Conservation (phyloP, 2,113 vertebrate genomes). For the Callipepla squamata region DNA sequence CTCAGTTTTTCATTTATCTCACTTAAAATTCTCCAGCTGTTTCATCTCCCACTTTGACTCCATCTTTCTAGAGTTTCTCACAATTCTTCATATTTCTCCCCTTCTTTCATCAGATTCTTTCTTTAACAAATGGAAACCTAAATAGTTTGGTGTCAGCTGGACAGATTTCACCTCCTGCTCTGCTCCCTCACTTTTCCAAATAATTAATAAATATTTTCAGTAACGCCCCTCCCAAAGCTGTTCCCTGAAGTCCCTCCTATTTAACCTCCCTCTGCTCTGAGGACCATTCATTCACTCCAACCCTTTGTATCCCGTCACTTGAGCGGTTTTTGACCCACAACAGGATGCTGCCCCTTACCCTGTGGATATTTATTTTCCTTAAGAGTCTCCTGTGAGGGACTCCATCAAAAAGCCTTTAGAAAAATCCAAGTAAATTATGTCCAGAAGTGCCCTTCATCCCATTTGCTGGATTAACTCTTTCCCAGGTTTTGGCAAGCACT, state of each 20-base stretch:
- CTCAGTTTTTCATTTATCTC: not conserved
- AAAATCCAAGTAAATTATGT: slow-evolving; percentile 58
- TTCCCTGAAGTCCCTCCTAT: not conserved
- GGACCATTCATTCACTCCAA: slow-evolving; percentile 27
- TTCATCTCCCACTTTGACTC: not conserved
- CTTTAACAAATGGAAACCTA: not conserved
- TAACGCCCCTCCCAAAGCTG: not conserved
- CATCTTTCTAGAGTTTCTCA: slow-evolving; percentile 9
- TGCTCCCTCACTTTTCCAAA: not conserved
- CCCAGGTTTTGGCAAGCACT: not conserved
- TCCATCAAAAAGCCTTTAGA: slow-evolving; percentile 52
- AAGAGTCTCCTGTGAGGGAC: slow-evolving; percentile 48
- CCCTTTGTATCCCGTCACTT: not conserved
- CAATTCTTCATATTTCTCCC: not conserved
- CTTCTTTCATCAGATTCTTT: not conserved
- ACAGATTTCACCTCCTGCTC: slow-evolving; percentile 35
- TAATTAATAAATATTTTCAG: slow-evolving; percentile 49
- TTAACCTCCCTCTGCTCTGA: slow-evolving; percentile 35
- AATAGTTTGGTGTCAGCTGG: slow-evolving; percentile 3
- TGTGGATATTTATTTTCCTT: slow-evolving; percentile 58
- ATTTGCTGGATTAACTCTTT: slow-evolving; percentile 60
- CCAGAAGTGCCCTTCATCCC: slow-evolving; percentile 45
- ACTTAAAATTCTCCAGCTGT: not conserved
- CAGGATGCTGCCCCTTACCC: slow-evolving; percentile 65
- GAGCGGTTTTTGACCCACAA: slow-evolving; percentile 59